phyloP scores from a whole-genome alignment of 2,888 invertebrate species.

The Metellina segmentata region DNA sequence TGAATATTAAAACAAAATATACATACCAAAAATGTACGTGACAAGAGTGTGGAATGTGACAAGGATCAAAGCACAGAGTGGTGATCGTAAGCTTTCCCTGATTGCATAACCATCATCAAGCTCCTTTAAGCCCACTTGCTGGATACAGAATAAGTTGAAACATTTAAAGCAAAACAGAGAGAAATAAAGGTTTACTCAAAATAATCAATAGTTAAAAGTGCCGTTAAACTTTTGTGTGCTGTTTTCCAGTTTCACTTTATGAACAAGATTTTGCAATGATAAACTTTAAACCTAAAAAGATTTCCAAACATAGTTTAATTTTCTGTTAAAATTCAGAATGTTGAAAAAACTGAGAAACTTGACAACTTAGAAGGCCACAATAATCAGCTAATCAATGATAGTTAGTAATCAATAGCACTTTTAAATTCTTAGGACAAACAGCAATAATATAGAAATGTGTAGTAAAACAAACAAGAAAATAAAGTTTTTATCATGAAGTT shows the following conservation, averaged over 20 bases:
- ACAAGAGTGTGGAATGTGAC: constrained; percentile 87
- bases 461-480: no score
- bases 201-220: background rate
- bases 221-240: background rate
- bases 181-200: background rate
- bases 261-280: background rate
- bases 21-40: constrained; percentile 75
- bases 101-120: constrained; percentile 87
- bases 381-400: no score
- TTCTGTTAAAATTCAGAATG: no score
- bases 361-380: no score
- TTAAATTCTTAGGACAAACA: no score
- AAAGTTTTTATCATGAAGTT: no score
- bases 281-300: background rate
- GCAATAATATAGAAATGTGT: no score
- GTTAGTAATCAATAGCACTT: no score
- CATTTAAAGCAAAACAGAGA: background rate
- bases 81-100: constrained; percentile 89
- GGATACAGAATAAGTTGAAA: background rate
- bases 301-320: background rate
- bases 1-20: background rate
- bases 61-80: constrained; percentile 91
- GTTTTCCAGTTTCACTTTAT: background rate
- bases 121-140: constrained; percentile 86
- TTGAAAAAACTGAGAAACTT: no score